These are phyloP conservation scores for Bombus fervidus DNA, from an alignment of 1,140 invertebrate genomes.

Conservation along the genomic window DNA sequence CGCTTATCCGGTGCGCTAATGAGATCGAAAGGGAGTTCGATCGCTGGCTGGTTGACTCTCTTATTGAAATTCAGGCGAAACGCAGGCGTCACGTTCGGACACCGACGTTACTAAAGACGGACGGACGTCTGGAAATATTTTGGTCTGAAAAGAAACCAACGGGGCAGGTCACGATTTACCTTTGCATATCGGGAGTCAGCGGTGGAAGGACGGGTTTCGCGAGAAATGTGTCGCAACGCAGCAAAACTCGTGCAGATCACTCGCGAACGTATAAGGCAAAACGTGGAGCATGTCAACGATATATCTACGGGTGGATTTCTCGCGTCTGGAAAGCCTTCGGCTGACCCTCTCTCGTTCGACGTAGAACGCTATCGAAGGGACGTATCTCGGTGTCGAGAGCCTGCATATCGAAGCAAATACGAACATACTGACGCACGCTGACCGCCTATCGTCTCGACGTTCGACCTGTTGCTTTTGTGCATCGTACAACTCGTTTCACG, in stretches of 20 bases:
- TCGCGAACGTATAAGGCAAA: slow-evolving; percentile 14
- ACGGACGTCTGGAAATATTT: not conserved
- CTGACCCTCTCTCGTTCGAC: slow-evolving; percentile 1
- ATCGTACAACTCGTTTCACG: slow-evolving; percentile 3
- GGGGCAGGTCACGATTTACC: slow-evolving; percentile 34
- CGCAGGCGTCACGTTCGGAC: too few species aligned
- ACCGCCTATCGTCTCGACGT: not conserved
- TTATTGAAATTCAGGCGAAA: not conserved
- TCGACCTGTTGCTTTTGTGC: not conserved
- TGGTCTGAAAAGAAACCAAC: not conserved
- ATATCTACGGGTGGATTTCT: slow-evolving; percentile 25
- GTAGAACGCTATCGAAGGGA: slow-evolving; percentile 20
- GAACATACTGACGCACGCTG: not conserved
- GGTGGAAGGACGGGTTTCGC: slow-evolving; percentile 42
- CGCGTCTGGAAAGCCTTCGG: slow-evolving; percentile 14
- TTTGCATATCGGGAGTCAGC: slow-evolving; percentile 28
- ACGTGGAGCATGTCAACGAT: slow-evolving; percentile 9
- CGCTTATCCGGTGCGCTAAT: too few species aligned
- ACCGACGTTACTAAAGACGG: not conserved
- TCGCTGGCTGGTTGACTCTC: not conserved
- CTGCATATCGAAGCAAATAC: not conserved
- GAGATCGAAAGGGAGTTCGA: not conserved
- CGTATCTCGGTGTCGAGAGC: slow-evolving; percentile 4
- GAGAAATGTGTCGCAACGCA: slow-evolving; percentile 46
- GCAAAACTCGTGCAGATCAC: slow-evolving; percentile 39